Evolutionary conservation across 2,113 vertebrate genomes (phyloP).

Genomic region (Rhinolophus sinicus): DNA sequence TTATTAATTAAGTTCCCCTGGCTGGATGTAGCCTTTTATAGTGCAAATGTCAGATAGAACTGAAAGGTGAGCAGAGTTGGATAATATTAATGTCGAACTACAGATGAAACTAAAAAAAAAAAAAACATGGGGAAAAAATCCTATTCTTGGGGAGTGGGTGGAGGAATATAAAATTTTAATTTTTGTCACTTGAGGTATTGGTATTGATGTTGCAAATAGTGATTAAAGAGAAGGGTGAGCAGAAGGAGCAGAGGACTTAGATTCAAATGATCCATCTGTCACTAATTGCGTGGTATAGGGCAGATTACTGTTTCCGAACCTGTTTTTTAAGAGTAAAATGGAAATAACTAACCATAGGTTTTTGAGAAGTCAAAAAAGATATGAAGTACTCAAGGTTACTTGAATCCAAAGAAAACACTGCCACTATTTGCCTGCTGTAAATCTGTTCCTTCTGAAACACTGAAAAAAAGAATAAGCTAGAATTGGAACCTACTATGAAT

Average conservation of each 20-base stretch:
- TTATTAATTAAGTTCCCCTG: neutral
- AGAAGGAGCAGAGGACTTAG: neutral
- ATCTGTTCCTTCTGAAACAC: neutral
- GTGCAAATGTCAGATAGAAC: neutral
- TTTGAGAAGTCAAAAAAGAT: neutral
- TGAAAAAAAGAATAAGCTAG: neutral
- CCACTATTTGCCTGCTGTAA: neutral
- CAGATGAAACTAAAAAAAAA: neutral
- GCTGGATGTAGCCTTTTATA: neutral
- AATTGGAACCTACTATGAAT: neutral
- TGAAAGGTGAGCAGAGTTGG: neutral
- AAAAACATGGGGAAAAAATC: neutral
- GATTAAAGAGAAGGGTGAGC: neutral
- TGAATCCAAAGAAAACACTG: neutral
- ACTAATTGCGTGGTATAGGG: neutral
- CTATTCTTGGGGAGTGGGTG: neutral
- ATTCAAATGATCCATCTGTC: neutral
- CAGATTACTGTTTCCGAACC: neutral
- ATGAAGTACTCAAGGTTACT: neutral
- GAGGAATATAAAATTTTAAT: neutral
- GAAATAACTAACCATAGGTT: neutral
- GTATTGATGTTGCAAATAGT: neutral
- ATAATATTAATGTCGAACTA: neutral
- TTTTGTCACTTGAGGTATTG: neutral
- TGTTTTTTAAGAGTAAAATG: constrained; percentile 14